These are phyloP conservation scores for Sebastes kiyomatsui DNA, from an alignment of 2,797 vertebrate genomes.

Conservation along the genomic window DNA sequence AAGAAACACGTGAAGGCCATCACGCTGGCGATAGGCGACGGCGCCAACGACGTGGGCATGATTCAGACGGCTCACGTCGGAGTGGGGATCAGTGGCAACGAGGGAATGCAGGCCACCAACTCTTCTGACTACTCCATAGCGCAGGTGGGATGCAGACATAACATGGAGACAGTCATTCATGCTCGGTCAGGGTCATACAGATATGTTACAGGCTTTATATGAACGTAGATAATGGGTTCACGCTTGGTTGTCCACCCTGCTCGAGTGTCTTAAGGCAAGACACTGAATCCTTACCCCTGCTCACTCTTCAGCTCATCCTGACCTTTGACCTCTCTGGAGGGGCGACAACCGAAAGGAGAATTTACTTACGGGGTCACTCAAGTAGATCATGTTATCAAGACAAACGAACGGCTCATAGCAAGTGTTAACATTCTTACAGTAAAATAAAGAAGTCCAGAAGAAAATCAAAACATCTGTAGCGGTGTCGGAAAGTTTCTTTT, in stretches of 20 bases:
- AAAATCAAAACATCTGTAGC: not conserved
- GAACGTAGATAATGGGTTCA: slow-evolving; percentile 6
- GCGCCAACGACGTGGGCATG: slow-evolving; percentile 99
- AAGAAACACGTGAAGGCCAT: slow-evolving; percentile 98
- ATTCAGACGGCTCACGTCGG: slow-evolving; percentile 98
- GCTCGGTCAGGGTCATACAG: not conserved
- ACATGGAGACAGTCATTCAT: not conserved
- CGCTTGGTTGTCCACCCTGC: not conserved
- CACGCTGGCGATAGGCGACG: slow-evolving; percentile 97
- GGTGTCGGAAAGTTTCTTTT: not conserved
- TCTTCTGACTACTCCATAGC: slow-evolving; percentile 98
- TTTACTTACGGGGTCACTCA: slow-evolving; percentile 20
- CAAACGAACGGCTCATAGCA: not conserved
- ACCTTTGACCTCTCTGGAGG: slow-evolving; percentile 43
- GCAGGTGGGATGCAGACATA: slow-evolving; percentile 83
- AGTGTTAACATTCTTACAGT: not conserved
- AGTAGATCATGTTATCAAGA: slow-evolving; percentile 25
- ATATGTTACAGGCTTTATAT: slow-evolving; percentile 5
- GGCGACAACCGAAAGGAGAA: slow-evolving; percentile 6
- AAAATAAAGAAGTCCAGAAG: not conserved
- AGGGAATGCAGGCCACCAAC: slow-evolving; percentile 99
- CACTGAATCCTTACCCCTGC: slow-evolving; percentile 17
- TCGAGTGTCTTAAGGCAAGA: slow-evolving; percentile 12
- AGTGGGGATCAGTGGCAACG: slow-evolving; percentile 97
- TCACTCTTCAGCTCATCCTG: slow-evolving; percentile 14